Base-by-base conservation (phyloP, 2,113 vertebrate species). In the Puffinus mauretanicus region DNA sequence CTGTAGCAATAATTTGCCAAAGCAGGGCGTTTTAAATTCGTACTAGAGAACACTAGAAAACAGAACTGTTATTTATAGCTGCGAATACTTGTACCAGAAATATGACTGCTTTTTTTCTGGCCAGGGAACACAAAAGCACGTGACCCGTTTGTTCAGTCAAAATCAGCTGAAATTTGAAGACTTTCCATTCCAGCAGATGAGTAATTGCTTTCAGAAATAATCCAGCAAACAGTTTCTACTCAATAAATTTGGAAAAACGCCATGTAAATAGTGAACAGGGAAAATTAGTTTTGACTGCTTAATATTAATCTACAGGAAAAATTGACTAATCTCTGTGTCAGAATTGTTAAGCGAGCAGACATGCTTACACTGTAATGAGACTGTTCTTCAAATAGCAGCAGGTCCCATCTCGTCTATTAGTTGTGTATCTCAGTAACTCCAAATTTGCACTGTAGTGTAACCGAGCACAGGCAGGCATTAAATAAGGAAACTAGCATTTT, bases 31-130 rank as follows among this genome's bases (percentile, higher is more conserved):
- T 94, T 93, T 57, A 86, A 91, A 88, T 92, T 88, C 7, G 0
- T 52, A 72, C 42, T 65, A 86, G 47, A 93, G 83, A 93, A 90
- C 69, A 92, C n/a, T 51, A 86, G 69, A 97, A 95, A 97, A 91
- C 72, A 89, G 77, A 88, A 86, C 32, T 81, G 51, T 81, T 95
- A 96, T 96, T 96, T 95, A 92, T 92, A 96, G 88, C 72, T 84
- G 27, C 54, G 60, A 86, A 78, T 93, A 91, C 61, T 95, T 93
- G 57, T 89, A 95, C 88, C 69, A 93, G 57, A 96, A 96, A 94
- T 88, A 86, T 27, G 32, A 93, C 77, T 70, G 65, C 64, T 64
- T 77, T 85, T 93, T 80, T 92, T 88, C 82, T 86, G 46, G 73
- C 30, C 61, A 60, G 52, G 55, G 66, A 95, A 88, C 80, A 88